Evolutionary conservation across 2,113 vertebrate species (phyloP).

Genomic region (Tachysurus vachellii): DNA sequence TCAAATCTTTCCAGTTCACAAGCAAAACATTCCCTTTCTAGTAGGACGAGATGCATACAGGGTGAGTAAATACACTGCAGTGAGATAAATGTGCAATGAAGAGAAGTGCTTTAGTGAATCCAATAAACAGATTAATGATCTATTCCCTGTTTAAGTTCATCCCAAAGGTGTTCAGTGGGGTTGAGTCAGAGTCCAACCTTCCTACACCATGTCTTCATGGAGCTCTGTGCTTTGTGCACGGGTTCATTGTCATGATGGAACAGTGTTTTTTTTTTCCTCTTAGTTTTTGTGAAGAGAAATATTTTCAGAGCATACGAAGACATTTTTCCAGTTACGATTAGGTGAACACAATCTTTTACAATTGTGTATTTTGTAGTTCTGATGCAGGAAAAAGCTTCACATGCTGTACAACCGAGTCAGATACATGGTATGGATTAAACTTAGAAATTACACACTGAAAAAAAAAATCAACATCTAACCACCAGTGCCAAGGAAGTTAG

Average conservation of each 20-base stretch:
- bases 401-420: neutral
- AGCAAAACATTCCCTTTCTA: neutral
- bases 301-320: neutral
- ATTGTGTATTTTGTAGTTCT: neutral
- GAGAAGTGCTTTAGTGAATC: neutral
- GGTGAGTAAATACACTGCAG: neutral
- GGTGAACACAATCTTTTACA: neutral
- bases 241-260: neutral
- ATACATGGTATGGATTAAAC: neutral
- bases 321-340: neutral
- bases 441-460: neutral
- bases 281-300: neutral
- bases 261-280: neutral
- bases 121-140: neutral
- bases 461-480: conserved; percentile 1
- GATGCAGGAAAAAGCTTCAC: neutral
- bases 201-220: neutral
- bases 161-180: neutral
- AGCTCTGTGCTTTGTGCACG: neutral
- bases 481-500: neutral
- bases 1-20: neutral
- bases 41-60: neutral
- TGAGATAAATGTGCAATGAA: neutral
- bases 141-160: neutral
- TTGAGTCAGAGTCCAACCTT: neutral